These are phyloP conservation scores for Carcina quercana DNA, from an alignment of 2,888 invertebrate species.

Conservation along the genomic window DNA sequence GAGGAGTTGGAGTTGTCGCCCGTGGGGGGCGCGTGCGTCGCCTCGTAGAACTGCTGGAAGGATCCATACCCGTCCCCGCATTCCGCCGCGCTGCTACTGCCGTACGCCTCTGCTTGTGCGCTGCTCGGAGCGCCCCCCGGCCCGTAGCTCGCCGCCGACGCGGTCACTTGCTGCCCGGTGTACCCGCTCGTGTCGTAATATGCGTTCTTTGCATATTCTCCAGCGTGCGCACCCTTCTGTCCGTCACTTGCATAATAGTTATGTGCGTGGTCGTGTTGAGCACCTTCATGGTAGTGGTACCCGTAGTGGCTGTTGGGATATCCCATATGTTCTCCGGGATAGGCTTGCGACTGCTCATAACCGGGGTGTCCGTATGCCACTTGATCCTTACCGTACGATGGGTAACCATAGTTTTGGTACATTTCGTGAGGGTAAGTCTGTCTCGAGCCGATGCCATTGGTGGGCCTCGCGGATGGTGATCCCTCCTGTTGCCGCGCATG, in stretches of 20 bases:
- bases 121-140: conserved; percentile 30
- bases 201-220: conserved; percentile 67
- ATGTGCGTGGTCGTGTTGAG: conserved; percentile 54
- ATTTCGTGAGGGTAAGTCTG: conserved; percentile 65
- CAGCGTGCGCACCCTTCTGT: conserved; percentile 65
- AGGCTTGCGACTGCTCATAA: conserved; percentile 63
- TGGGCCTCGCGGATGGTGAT: conserved; percentile 44
- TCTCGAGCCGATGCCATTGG: conserved; percentile 53
- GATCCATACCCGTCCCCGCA: conserved; percentile 79
- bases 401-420: conserved; percentile 69
- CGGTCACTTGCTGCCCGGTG: conserved; percentile 45
- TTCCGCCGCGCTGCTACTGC: conserved; percentile 57
- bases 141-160: conserved; percentile 27
- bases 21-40: conserved; percentile 65
- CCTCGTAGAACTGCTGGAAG: conserved; percentile 82
- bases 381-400: conserved; percentile 69
- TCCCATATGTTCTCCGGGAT: conserved; percentile 56
- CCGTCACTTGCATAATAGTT: conserved; percentile 63
- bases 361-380: conserved; percentile 74
- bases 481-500: conserved; percentile 48
- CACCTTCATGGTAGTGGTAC: conserved; percentile 65
- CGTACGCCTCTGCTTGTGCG: conserved; percentile 49
- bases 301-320: conserved; percentile 66
- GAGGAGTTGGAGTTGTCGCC: conserved; percentile 92
- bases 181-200: conserved; percentile 61